Percentiles rank a stretch among this genome's conserved stretches.
These are phyloP conservation scores for Chalcis sispes DNA, from an alignment of 2,888 invertebrate genomes.

Conservation along the genomic window DNA sequence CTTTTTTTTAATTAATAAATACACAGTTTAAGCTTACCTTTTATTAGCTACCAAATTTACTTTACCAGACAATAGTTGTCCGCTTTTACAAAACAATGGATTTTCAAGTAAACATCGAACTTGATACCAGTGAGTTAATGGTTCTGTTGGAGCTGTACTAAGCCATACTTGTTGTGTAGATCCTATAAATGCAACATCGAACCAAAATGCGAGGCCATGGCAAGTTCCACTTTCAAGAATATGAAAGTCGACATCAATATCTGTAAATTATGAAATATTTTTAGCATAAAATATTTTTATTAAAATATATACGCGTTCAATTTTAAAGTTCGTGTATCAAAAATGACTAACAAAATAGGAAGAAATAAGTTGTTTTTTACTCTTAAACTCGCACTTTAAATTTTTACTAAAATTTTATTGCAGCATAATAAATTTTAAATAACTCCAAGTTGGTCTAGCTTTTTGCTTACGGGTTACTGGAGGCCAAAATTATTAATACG, in stretches of 20 bases:
- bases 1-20: too few species aligned
- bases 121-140: constrained; percentile 99
- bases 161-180: constrained; percentile 94
- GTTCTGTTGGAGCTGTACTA: constrained; percentile 98
- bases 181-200: constrained; percentile 97
- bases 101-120: constrained; percentile 96
- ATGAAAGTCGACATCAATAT: constrained; percentile 95
- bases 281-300: too few species aligned
- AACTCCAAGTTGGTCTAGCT: too few species aligned
- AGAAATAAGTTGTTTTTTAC: too few species aligned
- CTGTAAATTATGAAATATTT: constrained; percentile 72
- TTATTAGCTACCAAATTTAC: constrained; percentile 94
- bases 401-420: too few species aligned
- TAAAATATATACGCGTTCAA: too few species aligned
- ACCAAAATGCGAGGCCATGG: constrained; percentile 99
- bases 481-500: too few species aligned
- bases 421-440: too few species aligned
- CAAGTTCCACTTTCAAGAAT: constrained; percentile 94
- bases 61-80: constrained; percentile 91
- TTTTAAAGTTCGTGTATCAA: not conserved
- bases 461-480: too few species aligned
- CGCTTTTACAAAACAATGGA: constrained; percentile 96
- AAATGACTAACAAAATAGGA: too few species aligned
- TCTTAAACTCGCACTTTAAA: too few species aligned
- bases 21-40: constrained; percentile 82